Percentiles rank a stretch among this genome's conserved stretches.
These are phyloP conservation scores for Periplaneta americana DNA, from an alignment of 1,140 invertebrate species.

Conservation along the genomic window DNA sequence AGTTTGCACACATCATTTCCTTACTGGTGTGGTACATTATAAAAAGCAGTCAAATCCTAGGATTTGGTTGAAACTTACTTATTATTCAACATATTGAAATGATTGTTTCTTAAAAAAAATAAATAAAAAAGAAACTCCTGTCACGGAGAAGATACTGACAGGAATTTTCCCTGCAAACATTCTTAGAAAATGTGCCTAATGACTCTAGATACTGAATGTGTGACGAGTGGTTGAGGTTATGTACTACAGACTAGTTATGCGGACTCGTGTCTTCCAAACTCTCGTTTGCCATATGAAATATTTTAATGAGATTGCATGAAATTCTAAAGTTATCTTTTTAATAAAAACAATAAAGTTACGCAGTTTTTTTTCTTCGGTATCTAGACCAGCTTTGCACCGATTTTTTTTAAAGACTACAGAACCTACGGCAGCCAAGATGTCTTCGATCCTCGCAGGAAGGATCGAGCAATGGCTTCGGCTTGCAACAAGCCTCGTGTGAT, in stretches of 20 bases:
- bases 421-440: conserved; percentile 2
- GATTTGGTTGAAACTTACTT: neutral
- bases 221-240: neutral
- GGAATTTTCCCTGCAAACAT: neutral
- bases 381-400: conserved; percentile 17
- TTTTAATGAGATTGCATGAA: neutral
- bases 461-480: neutral
- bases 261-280: conserved; percentile 1
- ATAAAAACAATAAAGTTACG: conserved; percentile 10
- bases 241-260: neutral
- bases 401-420: neutral
- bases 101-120: neutral
- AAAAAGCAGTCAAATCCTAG: neutral
- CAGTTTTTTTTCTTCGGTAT: conserved; percentile 7
- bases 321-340: conserved; percentile 5
- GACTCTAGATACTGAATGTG: neutral
- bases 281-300: conserved; percentile 2
- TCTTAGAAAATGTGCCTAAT: neutral
- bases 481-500: neutral
- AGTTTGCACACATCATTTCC: neutral
- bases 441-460: neutral
- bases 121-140: neutral
- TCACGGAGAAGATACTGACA: neutral
- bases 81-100: neutral
- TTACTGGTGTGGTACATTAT: neutral